phyloP scores from a whole-genome alignment of 1,140 invertebrate genomes.

The Plutomurus gul region DNA sequence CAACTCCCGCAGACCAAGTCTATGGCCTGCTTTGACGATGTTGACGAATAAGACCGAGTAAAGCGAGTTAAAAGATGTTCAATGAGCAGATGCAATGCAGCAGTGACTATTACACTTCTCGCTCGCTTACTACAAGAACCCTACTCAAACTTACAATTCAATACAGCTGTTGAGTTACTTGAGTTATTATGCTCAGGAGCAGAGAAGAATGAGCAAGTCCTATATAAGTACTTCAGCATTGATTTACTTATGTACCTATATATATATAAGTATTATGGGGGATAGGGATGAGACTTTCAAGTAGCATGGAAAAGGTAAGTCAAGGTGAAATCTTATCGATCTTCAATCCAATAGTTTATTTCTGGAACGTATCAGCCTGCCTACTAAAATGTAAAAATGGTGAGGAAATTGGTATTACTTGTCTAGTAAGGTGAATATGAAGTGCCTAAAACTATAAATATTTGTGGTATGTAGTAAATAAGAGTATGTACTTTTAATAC shows the following conservation, averaged over 20 bases:
- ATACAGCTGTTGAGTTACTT: conserved; percentile 3
- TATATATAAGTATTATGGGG: no score
- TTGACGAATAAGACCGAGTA: neutral
- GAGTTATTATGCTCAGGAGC: neutral
- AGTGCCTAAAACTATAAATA: neutral
- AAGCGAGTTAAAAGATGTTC: neutral
- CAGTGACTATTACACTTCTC: no score
- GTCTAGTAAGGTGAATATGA: no score
- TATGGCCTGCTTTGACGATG: neutral
- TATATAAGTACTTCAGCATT: neutral
- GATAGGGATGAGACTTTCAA: neutral
- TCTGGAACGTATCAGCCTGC: no score
- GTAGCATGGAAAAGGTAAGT: conserved; percentile 8
- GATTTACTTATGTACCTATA: neutral
- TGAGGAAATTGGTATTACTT: no score
- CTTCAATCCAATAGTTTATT: neutral
- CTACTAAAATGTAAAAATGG: no score
- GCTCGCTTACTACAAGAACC: no score
- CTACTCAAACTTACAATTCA: neutral
- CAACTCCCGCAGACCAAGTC: neutral
- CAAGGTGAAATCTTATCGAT: conserved; percentile 27
- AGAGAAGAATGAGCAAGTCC: neutral
- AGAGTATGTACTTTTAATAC: no score
- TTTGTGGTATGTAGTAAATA: no score
- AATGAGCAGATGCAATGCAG: neutral